A percentile compares a stretch with the other conserved stretches of the same genome.
phyloP scores from a whole-genome alignment of 2,113 vertebrate genomes.

The Balaeniceps rex region DNA sequence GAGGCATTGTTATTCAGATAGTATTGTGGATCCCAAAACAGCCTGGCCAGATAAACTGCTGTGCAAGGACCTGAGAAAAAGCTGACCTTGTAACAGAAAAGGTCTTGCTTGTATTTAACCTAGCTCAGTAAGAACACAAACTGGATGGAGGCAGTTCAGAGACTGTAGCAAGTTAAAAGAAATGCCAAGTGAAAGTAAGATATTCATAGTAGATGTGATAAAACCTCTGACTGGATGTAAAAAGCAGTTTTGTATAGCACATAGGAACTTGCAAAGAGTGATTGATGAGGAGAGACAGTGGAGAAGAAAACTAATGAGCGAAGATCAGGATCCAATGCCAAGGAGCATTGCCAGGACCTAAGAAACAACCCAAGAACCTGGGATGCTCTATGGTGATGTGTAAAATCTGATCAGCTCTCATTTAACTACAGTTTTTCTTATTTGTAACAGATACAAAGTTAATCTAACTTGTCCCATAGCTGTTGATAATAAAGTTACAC shows the following conservation, averaged over 20 bases:
- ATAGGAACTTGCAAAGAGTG: not conserved
- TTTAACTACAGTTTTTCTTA: not conserved
- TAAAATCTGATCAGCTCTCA: not conserved
- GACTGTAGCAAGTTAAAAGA: not conserved
- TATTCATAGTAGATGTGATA: not conserved
- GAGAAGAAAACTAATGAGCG: not conserved
- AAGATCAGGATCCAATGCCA: not conserved
- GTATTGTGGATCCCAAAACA: not conserved
- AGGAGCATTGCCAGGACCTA: not conserved
- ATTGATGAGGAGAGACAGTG: not conserved
- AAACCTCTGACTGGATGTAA: not conserved
- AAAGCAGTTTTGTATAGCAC: not conserved
- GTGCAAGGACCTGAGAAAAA: slow-evolving; percentile 12
- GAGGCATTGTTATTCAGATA: slow-evolving; percentile 4
- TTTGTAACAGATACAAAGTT: not conserved
- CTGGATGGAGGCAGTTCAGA: not conserved
- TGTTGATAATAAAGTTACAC: not conserved
- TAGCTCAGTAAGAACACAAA: not conserved
- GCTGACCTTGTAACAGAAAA: slow-evolving; percentile 2
- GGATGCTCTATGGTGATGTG: not conserved
- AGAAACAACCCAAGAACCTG: not conserved
- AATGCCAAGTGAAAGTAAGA: not conserved
- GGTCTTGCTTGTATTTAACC: not conserved
- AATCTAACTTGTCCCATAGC: not conserved
- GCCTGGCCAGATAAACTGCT: not conserved